Evolutionary conservation across 2,888 invertebrate genomes (phyloP).

Genomic region (Cheilosia vernalis): DNA sequence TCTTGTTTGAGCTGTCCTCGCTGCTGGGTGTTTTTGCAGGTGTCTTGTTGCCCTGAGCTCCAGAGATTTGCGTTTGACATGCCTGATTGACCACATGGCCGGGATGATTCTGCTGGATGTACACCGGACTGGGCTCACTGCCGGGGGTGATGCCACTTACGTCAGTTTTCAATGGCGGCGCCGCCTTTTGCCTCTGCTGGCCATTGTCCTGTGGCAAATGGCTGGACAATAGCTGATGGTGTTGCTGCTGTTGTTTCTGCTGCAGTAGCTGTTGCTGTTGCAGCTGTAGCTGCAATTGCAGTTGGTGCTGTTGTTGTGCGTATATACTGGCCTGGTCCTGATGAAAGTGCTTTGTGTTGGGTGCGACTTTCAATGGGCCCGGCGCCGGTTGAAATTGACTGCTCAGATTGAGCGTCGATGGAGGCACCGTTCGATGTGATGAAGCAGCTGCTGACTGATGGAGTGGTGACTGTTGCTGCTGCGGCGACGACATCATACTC

Average conservation of each 20-base stretch:
- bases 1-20: constrained; percentile 80
- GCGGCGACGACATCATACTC: constrained; percentile 80
- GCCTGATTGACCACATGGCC: constrained; percentile 83
- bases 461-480: constrained; percentile 78
- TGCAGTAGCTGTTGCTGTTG: constrained; percentile 78
- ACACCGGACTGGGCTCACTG: constrained; percentile 82
- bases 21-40: constrained; percentile 79
- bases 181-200: constrained; percentile 79
- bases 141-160: constrained; percentile 79
- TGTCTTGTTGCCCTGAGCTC: constrained; percentile 77
- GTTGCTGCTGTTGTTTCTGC: constrained; percentile 81
- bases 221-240: constrained; percentile 79
- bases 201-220: constrained; percentile 63
- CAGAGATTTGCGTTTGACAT: constrained; percentile 83
- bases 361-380: constrained; percentile 81
- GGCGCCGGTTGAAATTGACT: constrained; percentile 82
- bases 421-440: constrained; percentile 78
- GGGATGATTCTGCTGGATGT: constrained; percentile 83
- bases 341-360: constrained; percentile 69
- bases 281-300: constrained; percentile 76
- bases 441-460: constrained; percentile 78
- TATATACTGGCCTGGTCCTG: constrained; percentile 70
- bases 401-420: constrained; percentile 81
- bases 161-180: constrained; percentile 76
- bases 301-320: constrained; percentile 76